These are phyloP conservation scores for Brachionus asplanchnoidis DNA, from an alignment of 1,140 invertebrate species.

Conservation along the genomic window DNA sequence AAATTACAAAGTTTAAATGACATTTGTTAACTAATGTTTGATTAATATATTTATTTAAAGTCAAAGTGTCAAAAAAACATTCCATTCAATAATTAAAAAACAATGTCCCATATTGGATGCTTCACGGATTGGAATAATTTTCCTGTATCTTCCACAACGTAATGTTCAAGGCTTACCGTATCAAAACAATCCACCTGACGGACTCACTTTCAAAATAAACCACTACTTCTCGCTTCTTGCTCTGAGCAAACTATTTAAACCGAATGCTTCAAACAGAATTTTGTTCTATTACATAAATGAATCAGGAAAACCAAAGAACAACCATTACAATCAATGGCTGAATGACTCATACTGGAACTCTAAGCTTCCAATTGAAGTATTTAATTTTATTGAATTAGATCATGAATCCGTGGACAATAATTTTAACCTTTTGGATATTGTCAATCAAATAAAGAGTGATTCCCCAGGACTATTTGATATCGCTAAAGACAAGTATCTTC, in stretches of 20 bases:
- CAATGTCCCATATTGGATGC: neutral
- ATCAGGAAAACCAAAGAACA: neutral
- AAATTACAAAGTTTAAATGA: no score
- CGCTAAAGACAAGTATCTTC: neutral
- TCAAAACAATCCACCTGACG: neutral
- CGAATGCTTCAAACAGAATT: neutral
- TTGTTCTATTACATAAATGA: constrained; percentile 34
- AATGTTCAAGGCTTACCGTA: neutral
- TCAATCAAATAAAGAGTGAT: neutral
- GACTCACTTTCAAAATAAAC: neutral
- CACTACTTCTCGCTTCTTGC: constrained; percentile 32
- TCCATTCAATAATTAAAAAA: neutral
- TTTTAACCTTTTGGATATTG: neutral
- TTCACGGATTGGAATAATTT: neutral
- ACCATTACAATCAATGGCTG: constrained; percentile 38
- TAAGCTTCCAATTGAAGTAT: constrained; percentile 10
- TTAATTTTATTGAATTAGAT: constrained; percentile 9
- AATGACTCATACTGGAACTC: constrained; percentile 14
- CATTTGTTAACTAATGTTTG: no score
- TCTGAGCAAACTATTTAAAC: neutral
- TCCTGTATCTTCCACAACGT: neutral
- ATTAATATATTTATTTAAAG: neutral
- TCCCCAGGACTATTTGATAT: neutral
- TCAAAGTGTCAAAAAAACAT: neutral
- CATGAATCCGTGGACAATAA: neutral